A percentile compares a stretch with the other conserved stretches of the same genome.
phyloP scores from a whole-genome alignment of 1,140 invertebrate genomes.

The Penaeus chinensis region DNA sequence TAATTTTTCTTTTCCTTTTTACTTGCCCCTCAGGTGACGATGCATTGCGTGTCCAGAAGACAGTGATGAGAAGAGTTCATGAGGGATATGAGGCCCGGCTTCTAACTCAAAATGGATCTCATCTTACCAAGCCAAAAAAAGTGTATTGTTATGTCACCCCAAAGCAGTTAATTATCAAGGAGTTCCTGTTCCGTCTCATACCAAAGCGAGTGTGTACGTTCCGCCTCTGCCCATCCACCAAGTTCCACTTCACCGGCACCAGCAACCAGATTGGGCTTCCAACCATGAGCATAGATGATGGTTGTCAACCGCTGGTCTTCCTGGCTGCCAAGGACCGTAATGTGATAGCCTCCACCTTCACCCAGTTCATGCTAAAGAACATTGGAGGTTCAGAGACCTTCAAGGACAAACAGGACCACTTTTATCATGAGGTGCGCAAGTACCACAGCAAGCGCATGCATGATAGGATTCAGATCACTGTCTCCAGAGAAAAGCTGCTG shows the following conservation, averaged over 20 bases:
- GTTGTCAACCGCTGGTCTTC: slow-evolving; percentile 86
- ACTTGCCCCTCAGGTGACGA: slow-evolving; percentile 76
- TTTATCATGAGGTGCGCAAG: slow-evolving; percentile 91
- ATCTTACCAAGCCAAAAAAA: slow-evolving; percentile 81
- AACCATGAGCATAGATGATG: slow-evolving; percentile 87
- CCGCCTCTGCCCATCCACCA: slow-evolving; percentile 82
- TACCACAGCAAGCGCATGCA: slow-evolving; percentile 79
- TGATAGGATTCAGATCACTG: slow-evolving; percentile 78
- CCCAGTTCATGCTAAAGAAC: slow-evolving; percentile 92
- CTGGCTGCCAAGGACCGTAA: slow-evolving; percentile 85
- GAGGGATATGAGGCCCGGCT: slow-evolving; percentile 87
- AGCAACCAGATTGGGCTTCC: slow-evolving; percentile 69
- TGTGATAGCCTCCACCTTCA: slow-evolving; percentile 92
- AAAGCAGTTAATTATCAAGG: slow-evolving; percentile 91
- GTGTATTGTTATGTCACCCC: slow-evolving; percentile 88
- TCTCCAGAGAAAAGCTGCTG: slow-evolving; percentile 82
- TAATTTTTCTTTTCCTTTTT: slow-evolving; percentile 35
- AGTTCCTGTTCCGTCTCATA: slow-evolving; percentile 91
- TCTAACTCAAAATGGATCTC: slow-evolving; percentile 80
- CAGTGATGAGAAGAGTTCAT: slow-evolving; percentile 73
- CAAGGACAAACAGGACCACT: slow-evolving; percentile 94
- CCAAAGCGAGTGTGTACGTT: slow-evolving; percentile 92
- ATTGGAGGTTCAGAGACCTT: slow-evolving; percentile 96
- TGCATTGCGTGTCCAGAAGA: slow-evolving; percentile 85
- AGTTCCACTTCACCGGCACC: slow-evolving; percentile 60